Conservation (phyloP, 2,113 vertebrate species). For the Chloropsis hardwickii region DNA sequence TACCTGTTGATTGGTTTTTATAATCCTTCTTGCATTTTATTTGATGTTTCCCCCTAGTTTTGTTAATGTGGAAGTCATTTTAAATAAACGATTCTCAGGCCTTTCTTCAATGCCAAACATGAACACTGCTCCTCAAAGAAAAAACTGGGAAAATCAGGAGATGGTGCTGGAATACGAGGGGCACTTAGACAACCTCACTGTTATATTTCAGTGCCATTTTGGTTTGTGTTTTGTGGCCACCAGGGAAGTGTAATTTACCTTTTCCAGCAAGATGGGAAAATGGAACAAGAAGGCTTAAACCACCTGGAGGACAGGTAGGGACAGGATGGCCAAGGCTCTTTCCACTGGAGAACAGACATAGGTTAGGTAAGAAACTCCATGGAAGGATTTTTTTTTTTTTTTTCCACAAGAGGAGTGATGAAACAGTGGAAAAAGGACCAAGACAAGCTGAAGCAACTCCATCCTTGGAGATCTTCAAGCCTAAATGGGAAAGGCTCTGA, state of each 20-base stretch:
- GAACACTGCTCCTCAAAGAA: neutral
- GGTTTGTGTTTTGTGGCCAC: neutral
- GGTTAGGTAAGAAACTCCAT: neutral
- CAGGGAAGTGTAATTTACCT: neutral
- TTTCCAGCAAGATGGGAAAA: neutral
- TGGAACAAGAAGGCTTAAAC: neutral
- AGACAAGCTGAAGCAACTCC: neutral
- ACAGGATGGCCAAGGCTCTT: neutral
- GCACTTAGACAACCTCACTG: neutral
- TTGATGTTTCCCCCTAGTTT: neutral
- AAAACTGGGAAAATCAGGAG: neutral
- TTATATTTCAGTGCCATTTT: neutral
- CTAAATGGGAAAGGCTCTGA: neutral
- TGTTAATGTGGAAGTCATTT: neutral
- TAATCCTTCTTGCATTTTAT: neutral
- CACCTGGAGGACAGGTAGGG: neutral
- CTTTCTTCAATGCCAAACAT: neutral
- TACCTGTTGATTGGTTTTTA: neutral
- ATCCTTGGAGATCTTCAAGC: neutral
- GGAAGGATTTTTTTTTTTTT: neutral
- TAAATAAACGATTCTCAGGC: neutral
- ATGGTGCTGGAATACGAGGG: neutral
- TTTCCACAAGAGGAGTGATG: too few species aligned
- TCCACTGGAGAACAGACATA: too few species aligned
- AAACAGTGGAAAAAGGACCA: neutral